Percentiles rank a stretch among this genome's conserved stretches.
These are phyloP conservation scores for Ephestia elutella DNA, from an alignment of 1,140 invertebrate genomes.

Conservation along the genomic window DNA sequence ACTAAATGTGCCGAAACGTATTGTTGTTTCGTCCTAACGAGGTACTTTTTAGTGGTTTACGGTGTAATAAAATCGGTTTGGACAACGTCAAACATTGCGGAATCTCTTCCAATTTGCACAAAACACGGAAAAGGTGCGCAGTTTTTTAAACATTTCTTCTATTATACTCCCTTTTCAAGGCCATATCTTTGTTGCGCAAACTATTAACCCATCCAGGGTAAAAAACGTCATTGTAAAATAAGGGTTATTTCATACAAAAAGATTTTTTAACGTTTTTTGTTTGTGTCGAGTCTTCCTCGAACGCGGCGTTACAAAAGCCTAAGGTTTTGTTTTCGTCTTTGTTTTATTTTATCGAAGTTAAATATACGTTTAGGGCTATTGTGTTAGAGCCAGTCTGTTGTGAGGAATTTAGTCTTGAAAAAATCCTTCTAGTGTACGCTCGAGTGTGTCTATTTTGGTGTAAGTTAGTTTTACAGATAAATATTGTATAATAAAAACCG, in stretches of 20 bases:
- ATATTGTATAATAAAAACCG: no score
- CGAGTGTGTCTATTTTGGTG: constrained; percentile 21
- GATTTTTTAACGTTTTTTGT: constrained; percentile 46
- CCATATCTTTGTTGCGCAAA: constrained; percentile 37
- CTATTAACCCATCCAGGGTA: constrained; percentile 60
- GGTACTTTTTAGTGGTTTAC: constrained; percentile 69
- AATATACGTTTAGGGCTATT: constrained; percentile 68
- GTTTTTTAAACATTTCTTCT: background rate
- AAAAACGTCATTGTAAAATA: constrained; percentile 50
- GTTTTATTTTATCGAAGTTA: constrained; percentile 67
- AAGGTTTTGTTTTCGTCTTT: constrained; percentile 57
- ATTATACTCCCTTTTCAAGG: constrained; percentile 27
- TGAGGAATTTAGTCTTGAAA: constrained; percentile 65
- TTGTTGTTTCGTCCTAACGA: constrained; percentile 46
- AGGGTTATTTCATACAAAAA: constrained; percentile 65
- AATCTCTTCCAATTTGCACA: constrained; percentile 48
- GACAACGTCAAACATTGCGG: constrained; percentile 71
- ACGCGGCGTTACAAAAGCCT: constrained; percentile 58
- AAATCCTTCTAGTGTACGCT: constrained; percentile 63
- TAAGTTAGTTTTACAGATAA: background rate
- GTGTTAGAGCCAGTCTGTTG: constrained; percentile 53
- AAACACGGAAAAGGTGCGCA: constrained; percentile 40
- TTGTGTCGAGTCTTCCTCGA: constrained; percentile 55
- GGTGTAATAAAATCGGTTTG: constrained; percentile 58
- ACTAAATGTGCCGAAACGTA: constrained; percentile 54